Base-by-base conservation (phyloP, 1,140 invertebrate genomes). In the Leguminivora glycinivorella region DNA sequence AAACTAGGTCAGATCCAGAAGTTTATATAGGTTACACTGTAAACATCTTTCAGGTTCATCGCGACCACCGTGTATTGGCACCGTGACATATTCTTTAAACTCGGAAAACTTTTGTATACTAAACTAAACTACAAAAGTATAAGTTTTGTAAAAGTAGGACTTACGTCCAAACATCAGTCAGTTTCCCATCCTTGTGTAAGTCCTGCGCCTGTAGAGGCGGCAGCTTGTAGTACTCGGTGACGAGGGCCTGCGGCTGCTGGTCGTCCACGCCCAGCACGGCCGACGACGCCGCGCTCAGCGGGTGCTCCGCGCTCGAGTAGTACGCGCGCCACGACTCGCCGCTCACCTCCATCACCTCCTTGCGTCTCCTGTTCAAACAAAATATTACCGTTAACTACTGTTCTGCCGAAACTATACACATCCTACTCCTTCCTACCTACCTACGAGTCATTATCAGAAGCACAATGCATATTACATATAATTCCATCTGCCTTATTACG, bases 151-250 rank as follows among this genome's bases (percentile, higher is more conserved):
- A 1, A 24, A 63, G 29, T 72, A 47, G 34, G 40, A 91, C 90
- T 92, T 80, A 92, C 91, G 80, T 82, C 92, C 91, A 92, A 68
- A 91, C 79, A 72, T 89, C 85, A 7, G 83, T 75, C 31, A 86
- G 77, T 71, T 85, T 86, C 1, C 78, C 81, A 70, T 92, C 92
- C 74, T 92, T 92, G 71, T 89, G 87, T 22, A 92, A 77, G 68
- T 92, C 86, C 72, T 89, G 89, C 4, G 73, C 83, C 5, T 63
- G 58, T 3, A 92, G 77, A 3, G 91, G 82, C 12, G 92, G 92
- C 75, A 92, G 82, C 77, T 92, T 92, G 83, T 92, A 92, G 78
- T 91, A 92, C 74, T 92, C 91, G 56, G 88, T 85, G 71, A 89
- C 83, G 47, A 89, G 81, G 5, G 89, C 71, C 72, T 87, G 82